Evolutionary conservation across 1,140 invertebrate genomes (phyloP), one percentile per base, ranked within the genome.

Genomic region (Octopus sinensis): DNA sequence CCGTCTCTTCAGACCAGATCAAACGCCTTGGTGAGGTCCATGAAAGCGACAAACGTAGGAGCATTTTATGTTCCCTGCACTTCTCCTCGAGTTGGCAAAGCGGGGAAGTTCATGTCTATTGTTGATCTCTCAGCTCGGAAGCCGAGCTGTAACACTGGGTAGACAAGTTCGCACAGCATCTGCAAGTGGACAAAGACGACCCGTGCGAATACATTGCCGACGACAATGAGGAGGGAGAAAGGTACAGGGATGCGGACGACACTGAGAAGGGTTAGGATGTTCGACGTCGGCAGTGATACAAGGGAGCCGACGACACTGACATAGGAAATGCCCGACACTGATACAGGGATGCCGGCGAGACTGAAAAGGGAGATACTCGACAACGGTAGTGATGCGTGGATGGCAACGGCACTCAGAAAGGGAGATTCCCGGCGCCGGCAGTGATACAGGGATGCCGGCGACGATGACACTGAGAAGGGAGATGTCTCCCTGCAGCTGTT

Each of bases 31-130:
- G 30, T 43, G 3, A 43, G 30, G 30, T 43, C 30, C 30, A 43
- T 43, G 30, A 43, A 43, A 43, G 30, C 30, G 30, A 43, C 30
- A 43, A 43, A 43, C 30, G 3, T 43, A 43, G 30, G 30, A 62
- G 82, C 43, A 54, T 30, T 43, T 52, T 53, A 30, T 84, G 82
- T 76, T 84, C 81, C 43, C 79, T 30, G 53, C 76, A 83, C 54
- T 83, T 84, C 53, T 83, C 79, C 53, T 81, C 79, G 23, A 83
- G 75, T 53, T 84, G 82, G 5, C 82, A 6, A 13, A 83, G 23
- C 23, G 7, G 76, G 81, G 51, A 83, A 83, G n/a, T 83, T 53
- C 82, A 84, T 82, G 54, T 83, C 83, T n/a, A 78, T 78, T 23
- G 80, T 81, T 54, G 82, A 83, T 82, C 82, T 77, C 56, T 78